phyloP scores from a whole-genome alignment of 2,113 vertebrate genomes.

The Peromyscus leucopus region DNA sequence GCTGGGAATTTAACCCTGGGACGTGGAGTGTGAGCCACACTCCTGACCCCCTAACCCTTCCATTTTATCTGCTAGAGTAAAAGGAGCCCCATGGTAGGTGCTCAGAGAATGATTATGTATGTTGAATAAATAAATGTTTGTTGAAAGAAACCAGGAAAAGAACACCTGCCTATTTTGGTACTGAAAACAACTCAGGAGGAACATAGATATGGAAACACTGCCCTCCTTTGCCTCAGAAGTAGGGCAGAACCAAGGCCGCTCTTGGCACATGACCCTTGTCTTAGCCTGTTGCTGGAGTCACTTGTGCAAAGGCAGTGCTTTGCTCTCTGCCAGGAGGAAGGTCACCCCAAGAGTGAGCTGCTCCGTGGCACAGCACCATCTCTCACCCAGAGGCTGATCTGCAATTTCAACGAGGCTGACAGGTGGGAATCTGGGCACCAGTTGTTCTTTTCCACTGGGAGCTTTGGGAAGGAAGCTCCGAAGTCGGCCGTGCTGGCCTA shows the following conservation, averaged over 20 bases:
- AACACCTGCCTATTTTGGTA: conserved; percentile 37
- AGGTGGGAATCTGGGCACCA: conserved; percentile 83
- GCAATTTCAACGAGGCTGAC: conserved; percentile 78
- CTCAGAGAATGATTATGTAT: background rate
- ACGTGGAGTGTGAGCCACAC: background rate
- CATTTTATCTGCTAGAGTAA: background rate
- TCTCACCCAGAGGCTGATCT: conserved; percentile 76
- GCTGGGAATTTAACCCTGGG: background rate
- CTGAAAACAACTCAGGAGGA: background rate
- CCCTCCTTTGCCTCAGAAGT: conserved; percentile 50
- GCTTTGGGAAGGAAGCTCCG: conserved; percentile 76
- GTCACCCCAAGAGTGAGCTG: conserved; percentile 77
- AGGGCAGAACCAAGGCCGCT: conserved; percentile 55
- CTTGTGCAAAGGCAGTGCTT: conserved; percentile 68
- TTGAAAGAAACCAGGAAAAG: conserved; percentile 34
- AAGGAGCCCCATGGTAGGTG: conserved; percentile 26
- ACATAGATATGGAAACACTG: background rate
- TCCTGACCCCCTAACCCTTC: background rate
- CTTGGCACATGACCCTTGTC: conserved; percentile 52
- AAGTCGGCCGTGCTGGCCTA: conserved; percentile 75
- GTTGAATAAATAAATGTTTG: conserved; percentile 39
- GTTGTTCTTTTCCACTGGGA: conserved; percentile 84
- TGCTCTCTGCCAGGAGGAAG: conserved; percentile 72
- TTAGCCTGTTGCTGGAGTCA: conserved; percentile 72
- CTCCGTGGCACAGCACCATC: conserved; percentile 69